Evolutionary conservation across 2,113 vertebrate species (phyloP), one percentile per base, ranked within the genome.

Genomic region (Xiphophorus couchianus): DNA sequence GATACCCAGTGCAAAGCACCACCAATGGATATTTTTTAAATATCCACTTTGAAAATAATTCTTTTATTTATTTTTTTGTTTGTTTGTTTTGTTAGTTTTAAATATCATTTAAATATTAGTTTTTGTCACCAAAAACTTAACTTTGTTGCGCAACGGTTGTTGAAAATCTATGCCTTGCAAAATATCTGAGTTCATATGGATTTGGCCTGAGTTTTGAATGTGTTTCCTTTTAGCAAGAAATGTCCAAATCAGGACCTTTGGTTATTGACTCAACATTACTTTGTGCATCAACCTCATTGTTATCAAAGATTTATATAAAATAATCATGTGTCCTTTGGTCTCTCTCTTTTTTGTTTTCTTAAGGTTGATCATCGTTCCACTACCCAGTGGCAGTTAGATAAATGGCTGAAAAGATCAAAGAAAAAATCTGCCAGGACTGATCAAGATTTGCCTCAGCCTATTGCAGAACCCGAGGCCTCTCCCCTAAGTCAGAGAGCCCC

Each of bases 381-480:
- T 60, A 95, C 96, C 92, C 97, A 98, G 89, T 99, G 98, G 97
- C 97, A 99, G 89, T 91, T 99, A 92, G 96, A 98, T 93, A 96
- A 97, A 94, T 98, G 97, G 97, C 92, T 98, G 66, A 96, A 96
- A 85, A 98, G 97, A 79, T 95, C 96, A n/a, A 94, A 92, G 81
- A 97, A 96, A 88, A 96, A 94, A 69, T 88, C 72, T 0, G 90
- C 92, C 66, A 91, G 93, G 78, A 88, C 94, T 82, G 94, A 94
- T 82, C 94, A 94, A 58, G 94, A 95, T 73, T 91, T 93, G 1
- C 68, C 83, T 63, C 84, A 82, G 54, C 84, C 64, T 58, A 48
- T 85, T 74, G 39, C 76, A 72, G 81, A 78, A 58, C 77, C 30
- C 28, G 82, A 66, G 29, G 85, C 81, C 29, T 92, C 91, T 28